Evolutionary conservation across 2,797 vertebrate genomes (phyloP), one percentile per base, ranked within the genome.

Genomic region (Xenentodon cancila): DNA sequence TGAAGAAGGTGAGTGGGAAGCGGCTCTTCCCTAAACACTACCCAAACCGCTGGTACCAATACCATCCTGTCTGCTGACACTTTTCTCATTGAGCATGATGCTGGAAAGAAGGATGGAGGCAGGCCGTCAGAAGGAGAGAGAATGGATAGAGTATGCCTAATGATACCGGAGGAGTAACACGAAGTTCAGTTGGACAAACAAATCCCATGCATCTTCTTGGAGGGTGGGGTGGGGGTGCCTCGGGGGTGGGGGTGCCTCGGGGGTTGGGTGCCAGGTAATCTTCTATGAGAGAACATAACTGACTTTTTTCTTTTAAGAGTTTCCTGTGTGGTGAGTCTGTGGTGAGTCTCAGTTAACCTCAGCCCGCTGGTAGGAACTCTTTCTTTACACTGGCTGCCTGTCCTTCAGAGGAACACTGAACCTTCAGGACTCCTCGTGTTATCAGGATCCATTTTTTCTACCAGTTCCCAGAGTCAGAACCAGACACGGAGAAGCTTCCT

Each of bases 1-100:
- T 73, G 69, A 79, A 64, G 74, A 60, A 77, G 75, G 80, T 71
- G 54, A 71, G 79, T 75, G 68, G 75, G 73, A 81, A 81, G 84
- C 75, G 75, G 79, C 79, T 79, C 79, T 71, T 79, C 84, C 47
- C 59, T 58, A 72, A 83, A 75, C 75, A 71, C 58, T 71, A 69
- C 46, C 40, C 1, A 13, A 37, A n/a, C 63, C 25, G 21, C 50
- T 20, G 34, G 32, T 52, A 58, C 47, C 44, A 20, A 59, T 37
- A 15, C 11, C 52, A 55, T 59, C 54, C 17, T 18, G 60, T 53
- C 59, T 49, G 53, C 13, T 21, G 15, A 20, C 32, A 17, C 75
- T 54, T 60, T 40, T 69, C 20, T 7, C 59, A 56, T 16, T 5
- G 46, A 73, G 55, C 15, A 44, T 65, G 64, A 62, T n/a, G 64